Evolutionary conservation across 2,888 invertebrate genomes (phyloP), one percentile per base, ranked within the genome.

Genomic region (Limnephilus auricula): DNA sequence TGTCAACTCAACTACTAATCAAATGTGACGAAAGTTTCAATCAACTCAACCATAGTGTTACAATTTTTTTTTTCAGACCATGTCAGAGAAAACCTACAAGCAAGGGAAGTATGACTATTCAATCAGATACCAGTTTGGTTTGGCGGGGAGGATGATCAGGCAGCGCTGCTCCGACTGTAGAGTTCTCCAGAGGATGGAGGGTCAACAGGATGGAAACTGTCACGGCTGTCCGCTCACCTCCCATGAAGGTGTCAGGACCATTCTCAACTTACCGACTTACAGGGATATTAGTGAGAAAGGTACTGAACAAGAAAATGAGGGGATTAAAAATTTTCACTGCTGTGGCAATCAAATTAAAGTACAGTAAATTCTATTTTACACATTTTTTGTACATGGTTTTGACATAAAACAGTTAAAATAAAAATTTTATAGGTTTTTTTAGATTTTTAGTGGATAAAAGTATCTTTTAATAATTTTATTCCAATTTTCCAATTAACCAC

Each of bases 61-160:
- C 40, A 12, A 2, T 50, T 18, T 65, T 30, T 6, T 32, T 86
- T 87, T 65, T 87, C 30, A 87, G 87, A 34, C 6, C 31, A 87
- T 87, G 87, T 87, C 87, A 32, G 87, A 31, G 87, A 65, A 65
- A 31, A 25, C 45, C 31, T 90, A 88, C n/a, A 65, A 50, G 13
- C 80, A 79, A 25, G 89, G 88, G 40, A 90, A 85, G 40, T 92
- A 92, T 40, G 90, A 91, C 15, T 92, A 92, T 83, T 83, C 79
- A 2, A 92, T 92, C 65, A 91, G 82, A 80, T 89, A 92, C 37
- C 90, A 90, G n/a, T 92, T 86, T 89, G 92, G 92, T 13, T 50
- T 91, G 34, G 89, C 79, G 18, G 92, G 92, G 13, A 79, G 89
- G 0, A 18, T 50, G 32, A 2, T 79, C 12, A 79, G 82, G 79